Evolutionary conservation across 2,888 invertebrate species (phyloP), one percentile per base, ranked within the genome.

Genomic region (Lycocerus yunnanus): DNA sequence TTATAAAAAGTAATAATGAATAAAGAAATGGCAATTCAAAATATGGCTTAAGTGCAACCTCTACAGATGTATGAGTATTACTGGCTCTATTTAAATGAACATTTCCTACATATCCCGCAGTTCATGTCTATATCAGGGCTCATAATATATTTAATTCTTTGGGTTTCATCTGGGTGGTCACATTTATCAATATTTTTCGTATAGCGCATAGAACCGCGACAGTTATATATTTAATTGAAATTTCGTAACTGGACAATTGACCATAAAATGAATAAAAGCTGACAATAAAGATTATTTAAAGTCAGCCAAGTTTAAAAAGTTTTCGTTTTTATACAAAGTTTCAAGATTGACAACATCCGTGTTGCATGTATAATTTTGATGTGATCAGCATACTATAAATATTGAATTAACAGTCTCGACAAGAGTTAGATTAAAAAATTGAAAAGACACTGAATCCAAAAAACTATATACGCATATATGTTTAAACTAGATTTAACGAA

Each of bases 401-500:
- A n/a, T 43, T n/a, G 43, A 43, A 43, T 43, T 43, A 43, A 43
- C 13, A n/a, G 43, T n/a, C n/a, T 1, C 6, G 43, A 43, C 43
- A 43, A 43, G 43, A 43, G n/a, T 43, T 43, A 43, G 43, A 43
- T 43, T 43, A 43, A 43, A 43, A 43, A 43, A 43, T 43, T n/a
- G 43, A 43, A 43, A 43, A 43, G n/a, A 43, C 43, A 18, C 20
- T 63, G 61, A 63, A 63, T 63, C 61, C 16, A n/a, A 18, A 63
- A 63, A 60, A 63, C 16, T 18, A 16, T 63, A 63, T 63, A 63
- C n/a, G 16, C 16, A 60, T 13, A 18, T 60, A 63, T 63, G 61
- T 63, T 63, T 63, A 63, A 63, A 63, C 18, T 63, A 63, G 72
- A 72, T 68, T 60, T 72, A 72, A 61, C 69, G 72, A 72, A 75